These are phyloP conservation scores for Tenualosa thibaudeaui DNA, from an alignment of 2,797 vertebrate genomes.

Conservation along the genomic window DNA sequence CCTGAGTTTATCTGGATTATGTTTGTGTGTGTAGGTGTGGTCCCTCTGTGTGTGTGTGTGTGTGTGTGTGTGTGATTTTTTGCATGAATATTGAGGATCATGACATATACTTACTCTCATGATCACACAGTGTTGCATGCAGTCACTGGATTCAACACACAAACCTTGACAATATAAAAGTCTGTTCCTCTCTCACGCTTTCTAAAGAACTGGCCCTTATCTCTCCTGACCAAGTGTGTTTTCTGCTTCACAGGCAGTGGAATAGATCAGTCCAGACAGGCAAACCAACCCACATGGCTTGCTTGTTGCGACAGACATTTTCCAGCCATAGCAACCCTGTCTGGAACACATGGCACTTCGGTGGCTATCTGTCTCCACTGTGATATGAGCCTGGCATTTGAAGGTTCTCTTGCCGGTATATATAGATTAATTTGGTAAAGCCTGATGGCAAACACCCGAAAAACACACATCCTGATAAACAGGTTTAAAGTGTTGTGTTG, in stretches of 20 bases:
- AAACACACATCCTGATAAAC: background rate
- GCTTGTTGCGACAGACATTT: conserved; percentile 19
- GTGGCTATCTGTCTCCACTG: conserved; percentile 7
- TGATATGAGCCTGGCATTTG: background rate
- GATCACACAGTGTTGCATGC: background rate
- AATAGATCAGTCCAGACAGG: conserved; percentile 19
- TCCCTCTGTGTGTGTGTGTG: background rate
- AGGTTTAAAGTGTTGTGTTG: background rate
- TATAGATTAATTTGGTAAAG: background rate
- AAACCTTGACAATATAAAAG: background rate
- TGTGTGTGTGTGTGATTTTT: background rate
- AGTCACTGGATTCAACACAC: background rate
- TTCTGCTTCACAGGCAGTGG: background rate
- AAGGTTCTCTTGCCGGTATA: background rate
- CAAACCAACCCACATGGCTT: conserved; percentile 16
- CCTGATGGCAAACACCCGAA: background rate
- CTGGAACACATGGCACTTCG: background rate
- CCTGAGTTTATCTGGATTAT: conserved; percentile 21
- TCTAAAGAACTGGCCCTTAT: background rate
- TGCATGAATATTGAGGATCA: background rate
- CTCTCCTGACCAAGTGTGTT: background rate
- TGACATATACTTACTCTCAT: background rate
- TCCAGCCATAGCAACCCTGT: conserved; percentile 20
- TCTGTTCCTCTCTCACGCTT: background rate
- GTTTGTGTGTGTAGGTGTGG: background rate